phyloP scores from a whole-genome alignment of 2,113 vertebrate species.

The Neopipo cinnamomea region DNA sequence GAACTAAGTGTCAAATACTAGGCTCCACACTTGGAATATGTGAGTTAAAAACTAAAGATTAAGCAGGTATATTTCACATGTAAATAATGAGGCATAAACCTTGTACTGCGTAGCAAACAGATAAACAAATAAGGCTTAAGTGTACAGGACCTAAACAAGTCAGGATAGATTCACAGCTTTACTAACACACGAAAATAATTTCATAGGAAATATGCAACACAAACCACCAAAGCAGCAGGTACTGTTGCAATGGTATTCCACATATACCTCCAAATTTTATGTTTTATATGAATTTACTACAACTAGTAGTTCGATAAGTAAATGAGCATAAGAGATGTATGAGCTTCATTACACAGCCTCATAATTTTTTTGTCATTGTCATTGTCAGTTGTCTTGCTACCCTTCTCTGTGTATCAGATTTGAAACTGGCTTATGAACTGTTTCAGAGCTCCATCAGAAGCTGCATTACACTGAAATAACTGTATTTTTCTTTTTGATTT shows the following conservation, averaged over 20 bases:
- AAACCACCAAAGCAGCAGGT: neutral
- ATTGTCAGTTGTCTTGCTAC: neutral
- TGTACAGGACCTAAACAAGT: neutral
- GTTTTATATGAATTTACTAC: neutral
- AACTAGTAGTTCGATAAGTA: neutral
- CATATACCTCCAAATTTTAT: neutral
- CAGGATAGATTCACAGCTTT: neutral
- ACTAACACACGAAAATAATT: neutral
- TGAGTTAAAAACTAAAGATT: neutral
- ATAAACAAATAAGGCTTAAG: neutral
- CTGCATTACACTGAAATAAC: neutral
- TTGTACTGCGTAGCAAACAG: neutral
- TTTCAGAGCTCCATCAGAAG: neutral
- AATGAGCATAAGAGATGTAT: neutral
- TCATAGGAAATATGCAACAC: neutral
- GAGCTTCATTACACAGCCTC: neutral
- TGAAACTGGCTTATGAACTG: neutral
- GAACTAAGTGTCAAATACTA: neutral
- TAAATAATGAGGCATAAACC: neutral
- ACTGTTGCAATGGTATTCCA: neutral
- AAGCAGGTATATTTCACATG: neutral
- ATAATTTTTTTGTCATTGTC: neutral
- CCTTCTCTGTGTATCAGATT: neutral
- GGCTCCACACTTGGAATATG: neutral
- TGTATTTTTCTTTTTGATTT: neutral